Evolutionary conservation across 2,888 invertebrate species (phyloP), one percentile per base, ranked within the genome.

Genomic region (Hirtodrosophila alboralis): DNA sequence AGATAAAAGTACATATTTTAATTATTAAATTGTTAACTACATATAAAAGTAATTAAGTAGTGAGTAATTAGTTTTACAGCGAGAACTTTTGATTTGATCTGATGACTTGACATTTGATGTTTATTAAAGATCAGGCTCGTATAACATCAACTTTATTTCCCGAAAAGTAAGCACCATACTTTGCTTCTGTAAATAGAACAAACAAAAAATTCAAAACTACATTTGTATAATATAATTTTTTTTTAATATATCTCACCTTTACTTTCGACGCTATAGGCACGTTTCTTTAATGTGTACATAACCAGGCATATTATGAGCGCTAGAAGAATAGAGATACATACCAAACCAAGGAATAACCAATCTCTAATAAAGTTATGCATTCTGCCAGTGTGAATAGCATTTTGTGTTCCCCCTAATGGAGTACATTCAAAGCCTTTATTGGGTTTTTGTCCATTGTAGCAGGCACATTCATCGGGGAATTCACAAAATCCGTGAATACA

Each of bases 101-200:
- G 13, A 27, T 6, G 12, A 3, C 4, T 9, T 34, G 10, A 12
- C 1, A 33, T 23, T 12, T 8, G 0, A 1, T 18, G 18, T 4
- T 18, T 18, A 4, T 4, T 18, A 5, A 34, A 3, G 0, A 13
- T 64, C 31, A 80, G 0, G 57, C 49, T 4, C 83, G 53, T 48
- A 79, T 81, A 8, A 84, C 16, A 37, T 79, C 85, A 10, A 10
- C 85, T 13, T 63, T 57, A 3, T 71, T 56, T 0, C 59, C 40
- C 8, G 59, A 58, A 31, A 48, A 84, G 18, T 60, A 57, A 7
- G 60, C 61, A 1, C 83, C 83, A 49, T 57, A 78, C n/a, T 45
- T 33, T 23, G 61, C 36, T 36, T 79, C 78, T 79, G 61, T 1
- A 56, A 53, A 9, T 8, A 36, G 18, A 4, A 7, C 16, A 9